Evolutionary conservation across 2,113 vertebrate genomes (phyloP), one percentile per base, ranked within the genome.

Genomic region (Hyperopisus bebe): DNA sequence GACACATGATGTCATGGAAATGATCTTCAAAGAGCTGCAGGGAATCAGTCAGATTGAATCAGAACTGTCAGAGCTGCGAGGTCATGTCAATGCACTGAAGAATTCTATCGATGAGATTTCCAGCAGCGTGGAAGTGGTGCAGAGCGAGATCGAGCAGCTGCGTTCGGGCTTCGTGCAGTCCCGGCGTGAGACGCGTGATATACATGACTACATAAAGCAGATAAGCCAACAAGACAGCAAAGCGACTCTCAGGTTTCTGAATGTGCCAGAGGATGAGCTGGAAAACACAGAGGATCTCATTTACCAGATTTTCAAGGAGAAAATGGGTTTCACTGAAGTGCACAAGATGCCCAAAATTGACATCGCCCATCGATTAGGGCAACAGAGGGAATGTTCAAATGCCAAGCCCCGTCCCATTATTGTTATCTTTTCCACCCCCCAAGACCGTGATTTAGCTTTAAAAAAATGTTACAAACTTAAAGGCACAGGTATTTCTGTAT

Each of bases 11-110:
- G 98, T 99, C 88, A 99, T 99, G 98, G 98, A 99, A 95, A 99
- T 99, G 98, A 99, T 99, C 91, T 99, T 99, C 89, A 99, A 99
- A 93, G 98, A 99, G 91, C 98, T 99, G 90, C 98, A 99, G 93
- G 98, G 98, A 83, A 99, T 99, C 93, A 99, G 98, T 93, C 98
- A 99, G 93, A 99, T 99, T 46, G 98, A 99, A 94, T 97, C 97
- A 1, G 98, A 99, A 94, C 96, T 99, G 50, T 97, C 97, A 86
- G 98, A 99, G 93, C 94, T 99, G 86, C 96, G 98, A 87, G 98
- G 98, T 0, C 98, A 99, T 0, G 98, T 99, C 47, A 98, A 99
- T 90, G 98, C 98, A 87, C 95, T 99, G 74, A 98, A 99, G 93
- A 98, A 98, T 92, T 99, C 98, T 44, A 99, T 99, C 27, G 98